Percentiles rank a stretch among this genome's conserved stretches.
phyloP scores from a whole-genome alignment of 2,113 vertebrate species.

The Muscicapa adusta region DNA sequence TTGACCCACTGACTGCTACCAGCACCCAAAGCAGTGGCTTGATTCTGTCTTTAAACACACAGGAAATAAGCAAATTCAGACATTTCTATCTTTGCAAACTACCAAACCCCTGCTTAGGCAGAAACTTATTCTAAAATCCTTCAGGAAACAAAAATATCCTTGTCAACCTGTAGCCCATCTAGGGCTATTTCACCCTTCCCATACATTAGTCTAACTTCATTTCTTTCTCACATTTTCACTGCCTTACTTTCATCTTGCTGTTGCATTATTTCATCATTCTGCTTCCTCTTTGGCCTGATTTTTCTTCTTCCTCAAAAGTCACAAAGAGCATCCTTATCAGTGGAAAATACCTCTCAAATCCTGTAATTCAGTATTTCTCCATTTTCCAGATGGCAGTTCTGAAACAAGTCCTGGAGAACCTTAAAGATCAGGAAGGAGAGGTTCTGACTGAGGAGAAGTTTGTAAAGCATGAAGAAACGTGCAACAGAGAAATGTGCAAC shows the following conservation, averaged over 20 bases:
- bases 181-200: background rate
- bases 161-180: background rate
- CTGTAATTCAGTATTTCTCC: background rate
- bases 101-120: background rate
- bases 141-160: background rate
- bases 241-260: background rate
- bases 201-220: background rate
- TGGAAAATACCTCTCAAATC: background rate
- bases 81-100: background rate
- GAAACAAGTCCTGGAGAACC: background rate
- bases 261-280: background rate
- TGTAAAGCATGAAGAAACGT: background rate
- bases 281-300: background rate
- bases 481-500: background rate
- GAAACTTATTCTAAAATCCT: background rate
- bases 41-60: background rate
- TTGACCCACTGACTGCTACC: background rate
- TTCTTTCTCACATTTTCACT: background rate
- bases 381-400: background rate
- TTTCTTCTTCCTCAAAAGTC: background rate
- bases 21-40: background rate
- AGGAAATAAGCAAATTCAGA: background rate
- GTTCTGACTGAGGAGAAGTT: background rate
- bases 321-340: background rate
- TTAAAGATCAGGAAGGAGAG: background rate